A percentile compares a stretch with the other conserved stretches of the same genome.
These are phyloP conservation scores for Orchestes rusci DNA, from an alignment of 2,888 invertebrate species.

Conservation along the genomic window DNA sequence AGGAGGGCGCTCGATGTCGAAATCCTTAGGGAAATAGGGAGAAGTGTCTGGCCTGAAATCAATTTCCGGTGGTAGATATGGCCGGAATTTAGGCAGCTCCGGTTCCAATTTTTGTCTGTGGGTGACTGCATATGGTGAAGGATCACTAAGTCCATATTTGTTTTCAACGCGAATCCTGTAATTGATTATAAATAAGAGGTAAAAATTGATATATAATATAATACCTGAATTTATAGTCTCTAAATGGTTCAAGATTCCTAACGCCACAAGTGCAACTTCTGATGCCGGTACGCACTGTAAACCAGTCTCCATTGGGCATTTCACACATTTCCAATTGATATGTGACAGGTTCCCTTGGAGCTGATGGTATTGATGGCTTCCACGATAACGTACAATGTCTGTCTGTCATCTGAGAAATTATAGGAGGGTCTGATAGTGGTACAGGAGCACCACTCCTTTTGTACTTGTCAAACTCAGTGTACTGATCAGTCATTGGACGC, in stretches of 20 bases:
- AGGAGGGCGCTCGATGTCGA: conserved; percentile 80
- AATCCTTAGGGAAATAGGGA: conserved; percentile 86
- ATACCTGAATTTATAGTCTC: conserved; percentile 86
- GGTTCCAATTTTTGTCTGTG: conserved; percentile 71
- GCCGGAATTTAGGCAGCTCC: conserved; percentile 70
- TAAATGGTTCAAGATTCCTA: conserved; percentile 81
- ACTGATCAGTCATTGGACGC: conserved; percentile 68
- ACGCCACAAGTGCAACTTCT: conserved; percentile 87
- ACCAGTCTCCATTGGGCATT: conserved; percentile 88
- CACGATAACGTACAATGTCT: conserved; percentile 81
- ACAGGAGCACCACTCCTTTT: conserved; percentile 78
- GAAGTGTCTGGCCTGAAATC: conserved; percentile 80
- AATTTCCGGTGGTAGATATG: conserved; percentile 71
- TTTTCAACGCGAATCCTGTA: conserved; percentile 95
- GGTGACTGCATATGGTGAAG: conserved; percentile 84
- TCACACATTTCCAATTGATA: conserved; percentile 95
- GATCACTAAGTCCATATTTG: conserved; percentile 93
- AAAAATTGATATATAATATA: background rate
- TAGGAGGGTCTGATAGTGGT: conserved; percentile 83
- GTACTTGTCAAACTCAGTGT: conserved; percentile 76
- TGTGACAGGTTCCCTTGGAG: conserved; percentile 82
- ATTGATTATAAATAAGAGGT: background rate
- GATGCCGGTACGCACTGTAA: conserved; percentile 75
- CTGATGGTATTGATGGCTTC: conserved; percentile 86
- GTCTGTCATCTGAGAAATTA: conserved; percentile 88